Conservation (phyloP, 2,797 vertebrate species). For the Anisognathus igniventris region DNA sequence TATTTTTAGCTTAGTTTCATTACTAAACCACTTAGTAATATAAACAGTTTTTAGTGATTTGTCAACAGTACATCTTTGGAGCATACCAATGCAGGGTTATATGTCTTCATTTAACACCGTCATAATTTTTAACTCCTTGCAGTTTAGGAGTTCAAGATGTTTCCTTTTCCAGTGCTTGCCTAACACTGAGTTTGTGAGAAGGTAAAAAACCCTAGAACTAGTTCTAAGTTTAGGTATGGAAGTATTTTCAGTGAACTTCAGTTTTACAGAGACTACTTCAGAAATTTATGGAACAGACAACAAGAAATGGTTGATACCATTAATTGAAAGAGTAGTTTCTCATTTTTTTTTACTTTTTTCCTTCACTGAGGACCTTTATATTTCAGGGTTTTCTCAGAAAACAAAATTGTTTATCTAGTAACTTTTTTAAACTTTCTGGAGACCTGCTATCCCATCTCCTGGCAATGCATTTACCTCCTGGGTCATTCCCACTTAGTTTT, state of each 20-base stretch:
- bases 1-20: slow-evolving; percentile 4
- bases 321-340: background rate
- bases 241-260: background rate
- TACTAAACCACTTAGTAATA: background rate
- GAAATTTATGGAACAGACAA: background rate
- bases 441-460: background rate
- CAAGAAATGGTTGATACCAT: background rate
- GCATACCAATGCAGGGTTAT: background rate
- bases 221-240: background rate
- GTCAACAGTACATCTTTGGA: background rate
- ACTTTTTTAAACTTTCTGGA: background rate
- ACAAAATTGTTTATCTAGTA: background rate
- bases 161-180: background rate
- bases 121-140: background rate
- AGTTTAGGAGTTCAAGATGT: background rate
- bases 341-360: accelerated
- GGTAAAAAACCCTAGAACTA: background rate
- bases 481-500: background rate
- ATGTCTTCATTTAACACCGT: background rate
- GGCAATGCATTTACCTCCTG: background rate
- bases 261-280: background rate
- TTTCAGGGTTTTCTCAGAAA: background rate
- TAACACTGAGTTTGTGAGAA: background rate
- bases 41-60: background rate
- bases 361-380: background rate